Percentiles rank a stretch among this genome's conserved stretches.
Conservation (phyloP, 1,140 invertebrate species). For the Doryteuthis pealeii region DNA sequence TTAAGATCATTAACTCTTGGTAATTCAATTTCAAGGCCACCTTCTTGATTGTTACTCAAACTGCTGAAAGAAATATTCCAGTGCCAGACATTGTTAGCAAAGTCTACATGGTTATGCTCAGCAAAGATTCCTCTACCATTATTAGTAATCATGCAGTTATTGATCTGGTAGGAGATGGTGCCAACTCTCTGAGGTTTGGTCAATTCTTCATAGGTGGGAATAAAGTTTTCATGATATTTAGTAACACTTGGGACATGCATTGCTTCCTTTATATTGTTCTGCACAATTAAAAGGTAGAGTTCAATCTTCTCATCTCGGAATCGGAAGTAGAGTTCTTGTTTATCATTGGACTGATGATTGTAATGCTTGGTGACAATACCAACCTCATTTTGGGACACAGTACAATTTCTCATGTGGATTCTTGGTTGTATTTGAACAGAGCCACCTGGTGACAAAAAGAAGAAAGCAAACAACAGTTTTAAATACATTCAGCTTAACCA, state of each 20-base stretch:
- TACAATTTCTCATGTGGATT: slow-evolving; percentile 48
- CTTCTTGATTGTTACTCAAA: slow-evolving; percentile 73
- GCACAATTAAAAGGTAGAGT: slow-evolving; percentile 38
- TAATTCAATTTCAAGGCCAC: slow-evolving; percentile 73
- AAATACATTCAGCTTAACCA: neutral
- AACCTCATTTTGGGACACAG: slow-evolving; percentile 75
- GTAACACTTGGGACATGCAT: slow-evolving; percentile 57
- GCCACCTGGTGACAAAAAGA: slow-evolving; percentile 15
- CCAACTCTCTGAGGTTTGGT: slow-evolving; percentile 57
- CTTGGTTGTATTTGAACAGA: slow-evolving; percentile 22
- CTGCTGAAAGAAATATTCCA: slow-evolving; percentile 70
- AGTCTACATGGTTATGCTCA: slow-evolving; percentile 59
- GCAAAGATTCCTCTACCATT: slow-evolving; percentile 52
- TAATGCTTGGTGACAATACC: slow-evolving; percentile 86
- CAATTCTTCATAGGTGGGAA: slow-evolving; percentile 58
- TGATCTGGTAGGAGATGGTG: slow-evolving; percentile 51
- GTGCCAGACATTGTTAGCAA: slow-evolving; percentile 60
- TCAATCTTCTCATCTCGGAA: slow-evolving; percentile 46
- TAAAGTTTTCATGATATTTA: slow-evolving; percentile 54
- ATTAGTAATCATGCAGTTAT: slow-evolving; percentile 39
- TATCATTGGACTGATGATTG: slow-evolving; percentile 66
- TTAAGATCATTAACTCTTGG: slow-evolving; percentile 51
- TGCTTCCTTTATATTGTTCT: slow-evolving; percentile 41
- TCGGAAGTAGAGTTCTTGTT: slow-evolving; percentile 53
- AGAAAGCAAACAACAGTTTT: slow-evolving; percentile 12